Base-by-base conservation (phyloP, 2,888 invertebrate species). In the Netelia inedita region DNA sequence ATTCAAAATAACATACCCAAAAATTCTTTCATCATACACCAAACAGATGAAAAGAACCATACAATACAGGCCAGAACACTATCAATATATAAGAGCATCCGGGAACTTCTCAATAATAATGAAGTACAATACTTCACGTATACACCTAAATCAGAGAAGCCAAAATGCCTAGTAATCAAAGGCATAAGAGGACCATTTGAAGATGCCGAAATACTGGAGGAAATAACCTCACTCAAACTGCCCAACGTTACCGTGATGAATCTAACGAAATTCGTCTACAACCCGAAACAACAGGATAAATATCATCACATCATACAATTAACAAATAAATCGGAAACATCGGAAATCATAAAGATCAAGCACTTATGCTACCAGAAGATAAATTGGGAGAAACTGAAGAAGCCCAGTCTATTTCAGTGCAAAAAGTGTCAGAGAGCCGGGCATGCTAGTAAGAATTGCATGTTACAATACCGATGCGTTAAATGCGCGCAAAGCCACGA, bases 341-440 rank as follows among this genome's bases (percentile, higher is more conserved):
- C 28, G 28, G 28, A 28, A 28, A 28, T 28, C 3, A 28, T 3
- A 2, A 50, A 53, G 11, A 59, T 61, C 1, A 50, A 68, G 16
- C 28, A 46, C 1, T 14, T 79, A 0, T 21, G n/a, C 0, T 74
- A 76, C 41, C 80, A 85, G 23, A 78, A 50, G 35, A 21, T 81
- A 2, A 68, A 16, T 21, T 84, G 76, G 68, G 78, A 84, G 28
- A 1, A 5, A 6, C 53, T 81, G 0, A 41, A 46, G 14, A 81
- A 76, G 14, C 19, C 63, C 9, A 5, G 14, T 3, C 8, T 78
- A 1, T 68, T 16, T 1, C 84, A 85, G 9, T 81, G 84, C 10
- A 66, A 41, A 9, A 81, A 41, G 1, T 85, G 78, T n/a, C 84
- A 85, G 53, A 11, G 81, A n/a, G 9, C 81, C 0, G 81, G 72